Evolutionary conservation across 2,113 vertebrate species (phyloP).

Genomic region (Eurypyga helias): DNA sequence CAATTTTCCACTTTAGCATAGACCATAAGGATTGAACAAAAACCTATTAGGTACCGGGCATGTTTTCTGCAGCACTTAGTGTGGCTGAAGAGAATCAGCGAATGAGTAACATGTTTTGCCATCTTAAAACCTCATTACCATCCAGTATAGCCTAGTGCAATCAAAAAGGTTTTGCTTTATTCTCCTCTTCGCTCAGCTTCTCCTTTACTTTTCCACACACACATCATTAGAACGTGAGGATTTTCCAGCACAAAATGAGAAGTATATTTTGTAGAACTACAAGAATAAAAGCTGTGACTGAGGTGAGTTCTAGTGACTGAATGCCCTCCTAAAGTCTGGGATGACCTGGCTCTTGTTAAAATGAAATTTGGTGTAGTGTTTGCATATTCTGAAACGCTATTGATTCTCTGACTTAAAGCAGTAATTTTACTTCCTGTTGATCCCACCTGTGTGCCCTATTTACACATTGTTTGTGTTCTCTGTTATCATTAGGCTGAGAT

Average conservation of each 20-base stretch:
- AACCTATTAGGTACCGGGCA: background rate
- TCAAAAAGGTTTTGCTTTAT: background rate
- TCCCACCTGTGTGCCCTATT: background rate
- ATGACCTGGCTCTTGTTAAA: background rate
- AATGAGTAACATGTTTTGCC: background rate
- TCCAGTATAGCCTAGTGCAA: background rate
- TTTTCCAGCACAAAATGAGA: background rate
- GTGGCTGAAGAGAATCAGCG: background rate
- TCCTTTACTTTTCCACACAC: background rate
- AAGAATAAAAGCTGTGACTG: background rate
- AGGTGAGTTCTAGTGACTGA: background rate
- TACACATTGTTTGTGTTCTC: background rate
- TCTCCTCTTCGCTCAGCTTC: background rate
- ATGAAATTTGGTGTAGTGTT: background rate
- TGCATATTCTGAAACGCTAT: background rate
- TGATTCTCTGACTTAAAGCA: background rate
- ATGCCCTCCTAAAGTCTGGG: accelerated
- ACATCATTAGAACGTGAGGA: background rate
- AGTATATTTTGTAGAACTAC: background rate
- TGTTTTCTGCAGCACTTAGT: background rate
- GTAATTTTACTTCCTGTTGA: background rate
- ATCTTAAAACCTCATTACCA: background rate
- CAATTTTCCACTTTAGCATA: background rate
- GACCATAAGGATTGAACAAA: background rate
- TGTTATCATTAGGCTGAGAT: background rate